Evolutionary conservation across 35 echinoderm and acorn worm genomes (phyloP).

Genomic region (Strongylocentrotus purpuratus): DNA sequence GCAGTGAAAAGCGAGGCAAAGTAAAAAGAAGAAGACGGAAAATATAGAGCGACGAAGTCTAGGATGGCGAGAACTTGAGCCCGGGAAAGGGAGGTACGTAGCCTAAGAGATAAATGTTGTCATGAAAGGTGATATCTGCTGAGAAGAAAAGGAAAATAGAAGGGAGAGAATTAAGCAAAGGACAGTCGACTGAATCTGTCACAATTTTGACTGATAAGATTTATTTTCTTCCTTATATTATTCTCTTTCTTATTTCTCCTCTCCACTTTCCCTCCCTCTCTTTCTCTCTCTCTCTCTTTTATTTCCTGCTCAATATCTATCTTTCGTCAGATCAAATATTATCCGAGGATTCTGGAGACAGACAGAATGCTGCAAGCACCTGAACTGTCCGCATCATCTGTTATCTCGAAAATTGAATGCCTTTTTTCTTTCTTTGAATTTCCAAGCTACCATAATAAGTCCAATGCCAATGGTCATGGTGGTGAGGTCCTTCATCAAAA

Average conservation of each 20-base stretch:
- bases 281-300: background rate
- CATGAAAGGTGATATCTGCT: background rate
- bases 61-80: slow-evolving; percentile 20
- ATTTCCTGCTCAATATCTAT: background rate
- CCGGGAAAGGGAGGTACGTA: slow-evolving; percentile 20
- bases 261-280: too few relatives aligned
- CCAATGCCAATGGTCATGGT: too few relatives aligned
- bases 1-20: slow-evolving; percentile 12
- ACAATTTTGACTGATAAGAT: slow-evolving; percentile 13
- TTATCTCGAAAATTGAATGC: too few relatives aligned
- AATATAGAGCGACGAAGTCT: slow-evolving; percentile 18
- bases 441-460: too few relatives aligned
- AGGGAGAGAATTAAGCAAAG: background rate
- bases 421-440: too few relatives aligned
- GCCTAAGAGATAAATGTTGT: slow-evolving; percentile 45
- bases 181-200: slow-evolving; percentile 13
- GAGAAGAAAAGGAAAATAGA: slow-evolving; percentile 21
- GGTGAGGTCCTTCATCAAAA: too few relatives aligned
- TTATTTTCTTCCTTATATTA: background rate
- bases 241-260: background rate
- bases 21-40: background rate
- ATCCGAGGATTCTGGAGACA: background rate
- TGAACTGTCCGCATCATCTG: background rate
- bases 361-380: background rate
- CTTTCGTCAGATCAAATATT: background rate